Evolutionary conservation across 2,888 invertebrate genomes (phyloP).

Genomic region (Trachelus stipa): DNA sequence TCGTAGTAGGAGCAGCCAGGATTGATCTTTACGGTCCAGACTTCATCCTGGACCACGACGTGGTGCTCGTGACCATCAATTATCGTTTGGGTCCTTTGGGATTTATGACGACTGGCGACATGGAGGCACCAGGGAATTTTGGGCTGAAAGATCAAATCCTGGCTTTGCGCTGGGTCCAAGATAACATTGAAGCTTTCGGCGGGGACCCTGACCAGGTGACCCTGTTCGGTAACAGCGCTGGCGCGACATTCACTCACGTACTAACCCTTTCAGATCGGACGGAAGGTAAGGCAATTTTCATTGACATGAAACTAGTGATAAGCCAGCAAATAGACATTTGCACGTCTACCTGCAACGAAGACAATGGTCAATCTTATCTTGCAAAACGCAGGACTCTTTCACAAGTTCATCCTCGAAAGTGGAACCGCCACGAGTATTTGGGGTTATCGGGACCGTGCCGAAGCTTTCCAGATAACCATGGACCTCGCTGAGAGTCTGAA

Average conservation of each 20-base stretch:
- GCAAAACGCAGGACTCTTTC: conserved; percentile 2
- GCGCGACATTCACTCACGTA: conserved; percentile 3
- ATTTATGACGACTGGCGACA: conserved; percentile 40
- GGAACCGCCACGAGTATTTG: background rate
- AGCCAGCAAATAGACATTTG: no score
- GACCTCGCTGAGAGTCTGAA: conserved; percentile 9
- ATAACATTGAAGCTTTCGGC: conserved; percentile 35
- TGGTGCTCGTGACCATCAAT: conserved; percentile 41
- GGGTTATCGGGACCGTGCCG: no score
- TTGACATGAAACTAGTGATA: background rate
- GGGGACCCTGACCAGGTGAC: conserved; percentile 39
- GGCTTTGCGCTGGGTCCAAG: conserved; percentile 39
- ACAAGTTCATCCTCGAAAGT: conserved; percentile 12
- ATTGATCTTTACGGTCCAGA: conserved; percentile 29
- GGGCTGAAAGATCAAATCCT: conserved; percentile 42
- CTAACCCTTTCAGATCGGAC: conserved; percentile 15
- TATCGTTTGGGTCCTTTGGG: conserved; percentile 46
- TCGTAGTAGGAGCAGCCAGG: background rate
- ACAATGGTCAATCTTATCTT: no score
- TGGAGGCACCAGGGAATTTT: conserved; percentile 37
- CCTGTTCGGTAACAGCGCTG: conserved; percentile 29
- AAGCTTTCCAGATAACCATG: background rate
- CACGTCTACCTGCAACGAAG: no score
- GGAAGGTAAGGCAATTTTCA: background rate
- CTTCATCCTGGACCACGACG: conserved; percentile 40